Evolutionary conservation across 2,888 invertebrate genomes (phyloP).

Genomic region (Ennomos quercinarius): DNA sequence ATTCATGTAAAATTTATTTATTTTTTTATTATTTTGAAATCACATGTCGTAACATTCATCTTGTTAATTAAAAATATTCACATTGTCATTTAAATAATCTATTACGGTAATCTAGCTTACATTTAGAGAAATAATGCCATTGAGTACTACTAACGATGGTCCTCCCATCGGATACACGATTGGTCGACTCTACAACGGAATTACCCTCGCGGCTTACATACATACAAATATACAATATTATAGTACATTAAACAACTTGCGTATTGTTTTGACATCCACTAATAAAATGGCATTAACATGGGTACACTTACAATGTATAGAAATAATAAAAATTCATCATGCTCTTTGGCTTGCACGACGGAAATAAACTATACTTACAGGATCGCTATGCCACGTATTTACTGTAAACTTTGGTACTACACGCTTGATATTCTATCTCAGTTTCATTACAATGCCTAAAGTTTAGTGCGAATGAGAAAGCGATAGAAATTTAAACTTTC

Average conservation of each 20-base stretch:
- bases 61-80: constrained; percentile 88
- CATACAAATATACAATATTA: constrained; percentile 84
- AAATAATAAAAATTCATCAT: constrained; percentile 84
- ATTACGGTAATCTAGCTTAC: constrained; percentile 86
- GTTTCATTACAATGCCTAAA: no score
- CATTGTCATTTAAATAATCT: constrained; percentile 88
- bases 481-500: no score
- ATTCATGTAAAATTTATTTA: constrained; percentile 86
- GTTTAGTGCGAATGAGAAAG: no score
- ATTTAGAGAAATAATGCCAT: constrained; percentile 84
- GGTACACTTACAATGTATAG: constrained; percentile 79
- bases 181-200: constrained; percentile 81
- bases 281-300: constrained; percentile 83
- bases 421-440: no score
- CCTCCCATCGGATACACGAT: constrained; percentile 73
- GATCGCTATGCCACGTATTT: constrained; percentile 40
- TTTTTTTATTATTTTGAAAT: constrained; percentile 87
- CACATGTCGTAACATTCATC: constrained; percentile 87
- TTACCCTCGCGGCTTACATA: constrained; percentile 76
- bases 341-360: constrained; percentile 86
- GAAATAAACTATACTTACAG: constrained; percentile 68
- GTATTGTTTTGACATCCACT: constrained; percentile 77
- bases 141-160: constrained; percentile 75
- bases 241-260: constrained; percentile 79
- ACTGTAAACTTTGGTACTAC: no score